phyloP scores from a whole-genome alignment of 2,113 vertebrate species.

The Silurus asotus region DNA sequence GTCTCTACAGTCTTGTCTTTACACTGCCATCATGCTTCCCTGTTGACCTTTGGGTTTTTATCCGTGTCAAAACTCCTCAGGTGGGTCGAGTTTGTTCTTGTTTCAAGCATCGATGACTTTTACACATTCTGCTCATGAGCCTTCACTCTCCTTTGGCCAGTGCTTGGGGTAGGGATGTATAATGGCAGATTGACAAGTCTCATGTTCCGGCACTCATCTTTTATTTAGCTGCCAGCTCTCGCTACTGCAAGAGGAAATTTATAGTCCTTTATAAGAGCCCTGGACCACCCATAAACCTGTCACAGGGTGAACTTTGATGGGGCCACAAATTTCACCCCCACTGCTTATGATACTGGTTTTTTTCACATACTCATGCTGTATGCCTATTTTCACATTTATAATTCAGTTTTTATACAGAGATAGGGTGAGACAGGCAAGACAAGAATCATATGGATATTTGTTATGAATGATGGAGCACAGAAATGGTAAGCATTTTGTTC shows the following conservation, averaged over 20 bases:
- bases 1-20: neutral
- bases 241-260: slow-evolving; percentile 43
- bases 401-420: slow-evolving; percentile 14
- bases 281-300: slow-evolving; percentile 53
- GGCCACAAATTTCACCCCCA: slow-evolving; percentile 46
- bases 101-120: neutral
- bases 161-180: slow-evolving; percentile 27
- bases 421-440: neutral
- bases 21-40: neutral
- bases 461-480: neutral
- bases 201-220: slow-evolving; percentile 56
- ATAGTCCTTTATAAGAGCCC: slow-evolving; percentile 44
- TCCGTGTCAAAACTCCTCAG: neutral
- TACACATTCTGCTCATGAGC: neutral
- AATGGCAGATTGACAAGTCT: slow-evolving; percentile 50
- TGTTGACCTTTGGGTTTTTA: neutral
- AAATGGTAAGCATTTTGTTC: neutral
- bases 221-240: slow-evolving; percentile 54
- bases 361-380: slow-evolving; percentile 3
- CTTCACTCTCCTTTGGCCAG: slow-evolving; percentile 11
- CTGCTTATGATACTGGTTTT: slow-evolving; percentile 18
- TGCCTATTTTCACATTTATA: slow-evolving; percentile 40
- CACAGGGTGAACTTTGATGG: slow-evolving; percentile 46
- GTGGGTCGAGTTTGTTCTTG: neutral
- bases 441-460: slow-evolving; percentile 1